Percentiles rank a stretch among this genome's conserved stretches.
Evolutionary conservation across 1,140 invertebrate species (phyloP).

Genomic region (Leguminivora glycinivorella): DNA sequence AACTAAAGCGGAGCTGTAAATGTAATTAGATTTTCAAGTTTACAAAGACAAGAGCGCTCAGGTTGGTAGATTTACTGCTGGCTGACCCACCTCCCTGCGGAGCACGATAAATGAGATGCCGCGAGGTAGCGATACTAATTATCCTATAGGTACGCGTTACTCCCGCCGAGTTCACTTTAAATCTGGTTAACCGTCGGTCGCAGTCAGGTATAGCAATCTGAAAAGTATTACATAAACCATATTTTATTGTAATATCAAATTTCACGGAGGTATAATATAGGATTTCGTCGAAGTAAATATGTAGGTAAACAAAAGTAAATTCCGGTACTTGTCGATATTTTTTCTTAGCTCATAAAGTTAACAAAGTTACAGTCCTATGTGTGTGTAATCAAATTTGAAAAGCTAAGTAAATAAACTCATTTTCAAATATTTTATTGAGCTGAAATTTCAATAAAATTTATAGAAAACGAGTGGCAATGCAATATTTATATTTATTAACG

Average conservation of each 20-base stretch:
- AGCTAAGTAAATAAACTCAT: no score
- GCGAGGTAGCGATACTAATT: constrained; percentile 76
- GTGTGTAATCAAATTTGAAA: no score
- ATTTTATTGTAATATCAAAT: constrained; percentile 31
- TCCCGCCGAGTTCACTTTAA: constrained; percentile 55
- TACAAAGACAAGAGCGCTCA: constrained; percentile 73
- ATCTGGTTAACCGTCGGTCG: constrained; percentile 60
- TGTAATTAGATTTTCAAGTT: constrained; percentile 77
- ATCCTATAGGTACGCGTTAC: constrained; percentile 69
- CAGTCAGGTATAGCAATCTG: constrained; percentile 52
- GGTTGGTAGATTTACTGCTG: constrained; percentile 72
- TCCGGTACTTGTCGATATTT: no score
- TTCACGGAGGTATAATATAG: neutral
- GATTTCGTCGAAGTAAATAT: neutral
- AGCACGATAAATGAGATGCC: constrained; percentile 74
- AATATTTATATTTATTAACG: no score
- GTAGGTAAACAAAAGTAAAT: neutral
- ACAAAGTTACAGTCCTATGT: no score
- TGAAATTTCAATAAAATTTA: no score
- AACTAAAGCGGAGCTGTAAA: constrained; percentile 73
- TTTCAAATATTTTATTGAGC: no score
- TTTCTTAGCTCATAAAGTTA: no score
- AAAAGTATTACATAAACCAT: constrained; percentile 51
- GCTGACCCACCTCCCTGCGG: constrained; percentile 71
- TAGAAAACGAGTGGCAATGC: no score